These are phyloP conservation scores for Montipora sp. DNA, from an alignment of 64 coral and sea anemone genomes.

Conservation along the genomic window DNA sequence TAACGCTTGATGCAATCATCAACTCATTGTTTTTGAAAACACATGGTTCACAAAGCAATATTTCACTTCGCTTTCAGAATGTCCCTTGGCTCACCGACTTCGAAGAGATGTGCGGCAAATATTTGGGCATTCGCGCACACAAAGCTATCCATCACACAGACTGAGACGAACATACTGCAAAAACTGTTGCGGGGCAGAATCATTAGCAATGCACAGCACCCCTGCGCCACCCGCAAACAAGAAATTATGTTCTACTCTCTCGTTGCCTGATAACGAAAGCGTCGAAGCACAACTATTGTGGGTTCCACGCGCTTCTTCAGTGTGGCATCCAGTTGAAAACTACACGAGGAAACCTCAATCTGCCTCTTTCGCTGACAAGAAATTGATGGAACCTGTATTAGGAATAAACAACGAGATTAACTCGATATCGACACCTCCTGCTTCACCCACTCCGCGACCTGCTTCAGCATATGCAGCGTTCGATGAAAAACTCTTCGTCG, in stretches of 20 bases:
- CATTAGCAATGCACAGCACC: conserved; percentile 24
- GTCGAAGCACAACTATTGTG: conserved; percentile 47
- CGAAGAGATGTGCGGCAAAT: conserved; percentile 46
- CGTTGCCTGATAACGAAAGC: conserved; percentile 72
- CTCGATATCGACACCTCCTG: conserved; percentile 87
- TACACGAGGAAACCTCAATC: conserved; percentile 54
- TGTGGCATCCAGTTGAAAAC: conserved; percentile 86
- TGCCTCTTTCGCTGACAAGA: conserved; percentile 59
- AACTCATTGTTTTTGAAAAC: conserved; percentile 80
- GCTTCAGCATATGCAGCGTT: conserved; percentile 87
- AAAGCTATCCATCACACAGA: conserved; percentile 86
- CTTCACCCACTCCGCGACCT: conserved; percentile 85
- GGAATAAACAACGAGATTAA: conserved; percentile 47
- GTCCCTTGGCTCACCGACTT: conserved; percentile 38
- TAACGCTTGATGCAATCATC: conserved; percentile 76
- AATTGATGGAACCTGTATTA: not conserved
- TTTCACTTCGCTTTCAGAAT: conserved; percentile 75
- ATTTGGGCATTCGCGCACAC: conserved; percentile 74
- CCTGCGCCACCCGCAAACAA: conserved; percentile 74
- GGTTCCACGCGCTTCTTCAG: conserved; percentile 85
- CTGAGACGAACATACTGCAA: conserved; percentile 54
- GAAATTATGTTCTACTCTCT: conserved; percentile 87
- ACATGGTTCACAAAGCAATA: conserved; percentile 81
- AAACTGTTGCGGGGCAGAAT: conserved; percentile 56
- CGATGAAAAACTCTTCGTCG: conserved; percentile 29